Percentiles rank a stretch among this genome's conserved stretches.
These are phyloP conservation scores for Hermatobates lingyangjiaoensis DNA, from an alignment of 1,140 invertebrate genomes.

Conservation along the genomic window DNA sequence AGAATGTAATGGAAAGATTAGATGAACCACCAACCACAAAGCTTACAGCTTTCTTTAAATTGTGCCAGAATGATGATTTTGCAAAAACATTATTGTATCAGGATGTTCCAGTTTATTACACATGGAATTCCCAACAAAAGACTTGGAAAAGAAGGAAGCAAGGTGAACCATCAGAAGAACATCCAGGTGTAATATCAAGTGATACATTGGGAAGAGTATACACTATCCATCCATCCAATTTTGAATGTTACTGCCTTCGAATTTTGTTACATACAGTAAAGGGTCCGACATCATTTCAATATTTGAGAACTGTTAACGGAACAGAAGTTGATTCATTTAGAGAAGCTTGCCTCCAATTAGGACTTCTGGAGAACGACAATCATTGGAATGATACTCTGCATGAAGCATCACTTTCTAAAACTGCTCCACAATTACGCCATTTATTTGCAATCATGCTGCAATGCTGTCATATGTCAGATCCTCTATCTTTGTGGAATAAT, in stretches of 20 bases:
- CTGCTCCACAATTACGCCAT: conserved; percentile 8
- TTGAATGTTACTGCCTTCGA: conserved; percentile 18
- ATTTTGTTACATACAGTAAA: conserved; percentile 23
- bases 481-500: conserved; percentile 6
- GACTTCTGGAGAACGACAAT: conserved; percentile 22
- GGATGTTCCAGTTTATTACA: conserved; percentile 15
- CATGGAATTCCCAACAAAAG: conserved; percentile 9
- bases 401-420: conserved; percentile 6
- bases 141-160: conserved; percentile 9
- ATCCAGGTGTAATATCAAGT: conserved; percentile 10
- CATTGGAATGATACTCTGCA: conserved; percentile 18
- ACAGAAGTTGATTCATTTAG: conserved; percentile 19
- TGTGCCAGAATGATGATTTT: conserved; percentile 2
- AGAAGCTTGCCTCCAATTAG: conserved; percentile 18
- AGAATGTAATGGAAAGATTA: conserved; percentile 6
- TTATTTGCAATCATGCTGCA: conserved; percentile 11
- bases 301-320: conserved; percentile 22
- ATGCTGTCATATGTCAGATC: conserved; percentile 11
- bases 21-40: conserved; percentile 6
- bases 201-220: conserved; percentile 20
- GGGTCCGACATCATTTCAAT: conserved; percentile 24
- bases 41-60: conserved; percentile 5
- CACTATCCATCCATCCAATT: conserved; percentile 17
- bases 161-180: conserved; percentile 4
- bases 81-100: conserved; percentile 4